Percentiles rank a stretch among this genome's conserved stretches.
Conservation (phyloP, 2,113 vertebrate species). For the Callipepla squamata region DNA sequence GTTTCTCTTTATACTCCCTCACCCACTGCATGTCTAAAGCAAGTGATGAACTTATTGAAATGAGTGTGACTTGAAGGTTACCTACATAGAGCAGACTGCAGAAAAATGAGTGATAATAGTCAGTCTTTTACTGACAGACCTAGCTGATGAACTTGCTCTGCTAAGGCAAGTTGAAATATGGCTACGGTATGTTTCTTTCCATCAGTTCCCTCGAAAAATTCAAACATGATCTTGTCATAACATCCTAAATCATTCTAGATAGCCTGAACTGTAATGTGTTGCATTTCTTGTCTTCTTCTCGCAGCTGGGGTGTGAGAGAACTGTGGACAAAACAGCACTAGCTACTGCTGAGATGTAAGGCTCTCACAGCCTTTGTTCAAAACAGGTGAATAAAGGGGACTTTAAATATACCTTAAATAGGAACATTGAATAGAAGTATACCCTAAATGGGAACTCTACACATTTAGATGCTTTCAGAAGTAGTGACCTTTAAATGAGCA, state of each 20-base stretch:
- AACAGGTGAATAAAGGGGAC: background rate
- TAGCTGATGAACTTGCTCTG: conserved; percentile 5
- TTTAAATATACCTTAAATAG: background rate
- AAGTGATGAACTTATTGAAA: background rate
- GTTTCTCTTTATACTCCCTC: background rate
- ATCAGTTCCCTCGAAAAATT: background rate
- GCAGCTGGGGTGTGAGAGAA: background rate
- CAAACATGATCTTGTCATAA: conserved; percentile 3
- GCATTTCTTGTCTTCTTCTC: background rate
- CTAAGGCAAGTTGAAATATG: background rate
- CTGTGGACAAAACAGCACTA: background rate
- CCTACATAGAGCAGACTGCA: conserved; percentile 41
- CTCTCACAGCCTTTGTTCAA: background rate
- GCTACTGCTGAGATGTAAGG: background rate
- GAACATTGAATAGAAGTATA: background rate
- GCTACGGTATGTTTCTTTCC: background rate
- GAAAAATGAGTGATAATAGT: conserved; percentile 42
- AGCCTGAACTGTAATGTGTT: conserved; percentile 4
- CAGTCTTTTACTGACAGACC: background rate
- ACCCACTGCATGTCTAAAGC: background rate
- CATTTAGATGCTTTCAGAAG: background rate
- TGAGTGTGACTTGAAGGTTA: conserved; percentile 43
- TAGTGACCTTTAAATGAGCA: background rate
- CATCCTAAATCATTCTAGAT: background rate
- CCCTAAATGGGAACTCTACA: background rate